phyloP scores from a whole-genome alignment of 2,888 invertebrate genomes.

The Altica lythri region DNA sequence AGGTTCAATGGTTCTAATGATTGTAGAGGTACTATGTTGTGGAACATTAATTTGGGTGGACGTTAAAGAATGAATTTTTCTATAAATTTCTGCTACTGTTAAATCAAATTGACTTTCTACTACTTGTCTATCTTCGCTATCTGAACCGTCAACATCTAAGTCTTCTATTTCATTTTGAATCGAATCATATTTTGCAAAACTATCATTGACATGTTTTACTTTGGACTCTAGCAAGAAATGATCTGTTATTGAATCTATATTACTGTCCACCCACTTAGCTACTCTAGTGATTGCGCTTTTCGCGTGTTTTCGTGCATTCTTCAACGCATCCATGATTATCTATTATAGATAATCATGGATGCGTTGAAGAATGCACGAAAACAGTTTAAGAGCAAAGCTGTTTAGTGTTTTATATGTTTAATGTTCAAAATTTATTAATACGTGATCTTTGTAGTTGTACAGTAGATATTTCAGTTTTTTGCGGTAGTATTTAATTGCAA shows the following conservation, averaged over 20 bases:
- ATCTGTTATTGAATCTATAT: conserved; percentile 10
- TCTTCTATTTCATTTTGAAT: conserved; percentile 9
- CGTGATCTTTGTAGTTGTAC: no score
- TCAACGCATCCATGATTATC: no score
- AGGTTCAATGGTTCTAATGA: conserved; percentile 3
- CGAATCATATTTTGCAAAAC: neutral
- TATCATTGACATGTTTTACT: neutral
- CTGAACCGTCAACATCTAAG: conserved; percentile 1
- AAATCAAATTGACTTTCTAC: conserved; percentile 1
- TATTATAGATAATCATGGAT: no score
- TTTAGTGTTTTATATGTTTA: no score
- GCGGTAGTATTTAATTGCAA: no score
- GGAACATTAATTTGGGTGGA: no score
- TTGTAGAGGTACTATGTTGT: conserved; percentile 1
- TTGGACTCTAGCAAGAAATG: conserved; percentile 2
- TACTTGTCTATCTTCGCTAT: neutral
- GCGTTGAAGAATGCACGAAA: no score
- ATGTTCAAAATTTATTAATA: no score
- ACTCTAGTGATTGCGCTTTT: neutral
- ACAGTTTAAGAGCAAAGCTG: no score
- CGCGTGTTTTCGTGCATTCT: neutral
- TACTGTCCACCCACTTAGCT: conserved; percentile 1
- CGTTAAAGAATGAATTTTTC: conserved; percentile 2
- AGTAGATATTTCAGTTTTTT: no score
- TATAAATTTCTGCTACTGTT: neutral